Percentiles rank a stretch among this genome's conserved stretches.
These are phyloP conservation scores for Thymallus thymallus DNA, from an alignment of 2,113 vertebrate genomes.

Conservation along the genomic window DNA sequence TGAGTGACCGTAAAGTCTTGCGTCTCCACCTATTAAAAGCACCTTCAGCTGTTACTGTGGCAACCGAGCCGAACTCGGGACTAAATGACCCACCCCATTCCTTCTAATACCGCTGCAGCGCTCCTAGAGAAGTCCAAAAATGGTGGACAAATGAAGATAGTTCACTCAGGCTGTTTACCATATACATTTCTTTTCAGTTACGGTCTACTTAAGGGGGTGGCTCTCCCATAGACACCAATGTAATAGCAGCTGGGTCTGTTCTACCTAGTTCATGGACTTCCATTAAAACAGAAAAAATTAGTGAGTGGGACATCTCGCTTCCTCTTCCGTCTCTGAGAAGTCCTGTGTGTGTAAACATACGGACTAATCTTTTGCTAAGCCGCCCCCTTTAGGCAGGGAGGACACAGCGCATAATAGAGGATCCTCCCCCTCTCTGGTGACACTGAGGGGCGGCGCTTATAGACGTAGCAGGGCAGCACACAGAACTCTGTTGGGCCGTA, in stretches of 20 bases:
- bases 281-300: too few species aligned
- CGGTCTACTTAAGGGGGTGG: too few species aligned
- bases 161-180: too few species aligned
- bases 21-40: background rate
- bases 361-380: constrained; percentile 1
- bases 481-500: constrained; percentile 20
- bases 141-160: too few species aligned
- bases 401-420: background rate
- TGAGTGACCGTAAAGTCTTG: background rate
- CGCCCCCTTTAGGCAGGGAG: constrained; percentile 14
- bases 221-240: too few species aligned
- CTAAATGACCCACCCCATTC: background rate
- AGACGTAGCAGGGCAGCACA: constrained; percentile 5
- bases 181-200: too few species aligned
- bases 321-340: background rate
- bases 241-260: too few species aligned
- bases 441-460: constrained; percentile 9
- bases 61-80: background rate
- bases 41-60: constrained; percentile 1
- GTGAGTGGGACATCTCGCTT: too few species aligned
- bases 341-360: constrained; percentile 17
- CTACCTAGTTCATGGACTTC: too few species aligned
- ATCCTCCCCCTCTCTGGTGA: background rate
- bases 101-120: background rate
- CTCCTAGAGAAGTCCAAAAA: background rate